Evolutionary conservation across 2,113 vertebrate species (phyloP).

Genomic region (Carassius gibelio): DNA sequence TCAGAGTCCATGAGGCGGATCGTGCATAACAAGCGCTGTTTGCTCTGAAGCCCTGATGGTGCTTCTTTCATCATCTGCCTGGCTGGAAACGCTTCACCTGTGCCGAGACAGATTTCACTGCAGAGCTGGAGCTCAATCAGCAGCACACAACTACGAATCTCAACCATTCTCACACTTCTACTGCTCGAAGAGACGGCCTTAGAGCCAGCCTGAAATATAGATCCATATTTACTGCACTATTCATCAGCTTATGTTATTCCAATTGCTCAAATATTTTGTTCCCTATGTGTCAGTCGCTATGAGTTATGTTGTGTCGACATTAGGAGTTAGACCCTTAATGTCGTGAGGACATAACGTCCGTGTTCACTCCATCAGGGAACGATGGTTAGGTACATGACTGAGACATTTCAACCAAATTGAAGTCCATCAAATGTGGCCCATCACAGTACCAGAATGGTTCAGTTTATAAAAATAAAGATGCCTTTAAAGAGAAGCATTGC

Average conservation of each 20-base stretch:
- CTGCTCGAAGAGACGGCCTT: background rate
- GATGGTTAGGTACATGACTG: no score
- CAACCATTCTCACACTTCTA: background rate
- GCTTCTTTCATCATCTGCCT: slow-evolving; percentile 15
- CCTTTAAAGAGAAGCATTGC: no score
- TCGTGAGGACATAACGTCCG: no score
- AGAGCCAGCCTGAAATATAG: background rate
- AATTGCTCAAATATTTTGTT: background rate
- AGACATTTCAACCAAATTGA: background rate
- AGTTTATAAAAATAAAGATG: no score
- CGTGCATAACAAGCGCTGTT: slow-evolving; percentile 7
- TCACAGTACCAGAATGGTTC: no score
- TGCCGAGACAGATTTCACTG: background rate
- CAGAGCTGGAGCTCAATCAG: background rate
- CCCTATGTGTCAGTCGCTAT: no score
- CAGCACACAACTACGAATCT: background rate
- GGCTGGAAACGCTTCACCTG: slow-evolving; percentile 1
- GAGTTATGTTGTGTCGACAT: no score
- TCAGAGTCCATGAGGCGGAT: slow-evolving; percentile 2
- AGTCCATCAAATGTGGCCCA: background rate
- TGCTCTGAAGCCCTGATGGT: slow-evolving; percentile 24
- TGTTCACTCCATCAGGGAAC: no score
- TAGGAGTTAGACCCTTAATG: no score
- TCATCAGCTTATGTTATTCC: no score
- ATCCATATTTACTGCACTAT: no score